These are phyloP conservation scores for Mobula hypostoma DNA, from an alignment of 2,113 vertebrate species.

Conservation along the genomic window DNA sequence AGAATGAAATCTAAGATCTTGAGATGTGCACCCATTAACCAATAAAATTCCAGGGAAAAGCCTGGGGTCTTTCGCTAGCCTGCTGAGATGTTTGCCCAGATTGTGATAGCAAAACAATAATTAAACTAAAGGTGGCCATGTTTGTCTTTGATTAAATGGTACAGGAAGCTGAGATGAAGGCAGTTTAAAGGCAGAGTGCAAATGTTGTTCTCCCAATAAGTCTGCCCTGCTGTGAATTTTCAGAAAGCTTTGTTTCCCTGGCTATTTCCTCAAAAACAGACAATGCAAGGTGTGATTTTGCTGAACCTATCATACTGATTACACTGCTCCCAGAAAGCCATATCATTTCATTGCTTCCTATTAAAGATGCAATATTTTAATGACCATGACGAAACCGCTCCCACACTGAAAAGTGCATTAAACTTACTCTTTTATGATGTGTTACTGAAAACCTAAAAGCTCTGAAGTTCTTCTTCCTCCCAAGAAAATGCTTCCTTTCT, in stretches of 20 bases:
- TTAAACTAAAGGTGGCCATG: background rate
- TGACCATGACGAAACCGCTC: too few relatives aligned
- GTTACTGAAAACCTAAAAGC: too few relatives aligned
- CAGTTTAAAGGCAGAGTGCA: background rate
- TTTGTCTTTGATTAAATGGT: background rate
- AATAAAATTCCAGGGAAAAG: background rate
- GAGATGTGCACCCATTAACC: background rate
- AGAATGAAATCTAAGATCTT: background rate
- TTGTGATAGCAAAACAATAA: background rate
- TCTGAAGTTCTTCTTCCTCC: too few relatives aligned
- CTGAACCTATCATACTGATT: too few relatives aligned
- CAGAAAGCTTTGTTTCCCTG: background rate
- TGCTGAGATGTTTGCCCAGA: background rate
- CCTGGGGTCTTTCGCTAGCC: background rate
- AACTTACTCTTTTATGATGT: too few relatives aligned
- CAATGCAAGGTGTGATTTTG: too few relatives aligned
- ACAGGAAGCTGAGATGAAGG: background rate
- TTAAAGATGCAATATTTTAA: too few relatives aligned
- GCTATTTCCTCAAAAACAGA: background rate
- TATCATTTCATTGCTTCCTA: too few relatives aligned
- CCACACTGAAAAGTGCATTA: too few relatives aligned
- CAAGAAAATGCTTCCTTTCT: too few relatives aligned
- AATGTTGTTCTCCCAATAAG: background rate
- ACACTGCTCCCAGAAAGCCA: too few relatives aligned
- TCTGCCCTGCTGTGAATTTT: background rate